A percentile compares a stretch with the other conserved stretches of the same genome.
Conservation (phyloP, 2,797 vertebrate genomes). For the Gallinago solitaria region DNA sequence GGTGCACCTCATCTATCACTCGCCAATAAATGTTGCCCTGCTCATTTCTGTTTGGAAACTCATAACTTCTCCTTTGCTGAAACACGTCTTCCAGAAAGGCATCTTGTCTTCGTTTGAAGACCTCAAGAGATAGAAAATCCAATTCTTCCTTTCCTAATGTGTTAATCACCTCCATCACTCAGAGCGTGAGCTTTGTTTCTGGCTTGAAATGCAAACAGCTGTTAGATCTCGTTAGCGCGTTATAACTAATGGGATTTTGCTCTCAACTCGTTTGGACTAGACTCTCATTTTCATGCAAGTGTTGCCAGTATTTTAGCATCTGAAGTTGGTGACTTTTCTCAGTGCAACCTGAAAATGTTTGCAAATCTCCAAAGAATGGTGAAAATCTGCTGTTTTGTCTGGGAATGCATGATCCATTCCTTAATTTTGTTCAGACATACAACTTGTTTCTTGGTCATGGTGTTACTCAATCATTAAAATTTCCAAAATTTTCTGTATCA, state of each 20-base stretch:
- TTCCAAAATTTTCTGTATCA: neutral
- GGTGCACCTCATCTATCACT: neutral
- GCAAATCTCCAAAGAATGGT: neutral
- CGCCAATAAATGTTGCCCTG: neutral
- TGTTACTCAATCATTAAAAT: neutral
- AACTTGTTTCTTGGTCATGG: neutral
- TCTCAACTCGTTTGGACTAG: neutral
- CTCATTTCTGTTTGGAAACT: conserved; percentile 17
- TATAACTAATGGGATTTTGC: neutral
- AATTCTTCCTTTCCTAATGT: conserved; percentile 9
- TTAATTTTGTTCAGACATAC: neutral
- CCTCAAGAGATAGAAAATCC: conserved; percentile 36
- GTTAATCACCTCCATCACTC: conserved; percentile 37
- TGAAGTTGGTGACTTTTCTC: neutral
- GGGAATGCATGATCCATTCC: fast-evolving
- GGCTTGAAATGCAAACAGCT: neutral
- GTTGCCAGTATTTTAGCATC: neutral
- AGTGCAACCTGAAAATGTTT: neutral
- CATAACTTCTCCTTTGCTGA: conserved; percentile 11
- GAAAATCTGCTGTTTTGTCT: neutral
- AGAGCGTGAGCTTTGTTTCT: fast-evolving
- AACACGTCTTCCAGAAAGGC: neutral
- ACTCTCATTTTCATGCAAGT: neutral
- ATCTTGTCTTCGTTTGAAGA: neutral
- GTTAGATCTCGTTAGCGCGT: neutral